Percentiles rank a stretch among this genome's conserved stretches.
Evolutionary conservation across 2,113 vertebrate genomes (phyloP).

Genomic region (Dipodomys merriami): DNA sequence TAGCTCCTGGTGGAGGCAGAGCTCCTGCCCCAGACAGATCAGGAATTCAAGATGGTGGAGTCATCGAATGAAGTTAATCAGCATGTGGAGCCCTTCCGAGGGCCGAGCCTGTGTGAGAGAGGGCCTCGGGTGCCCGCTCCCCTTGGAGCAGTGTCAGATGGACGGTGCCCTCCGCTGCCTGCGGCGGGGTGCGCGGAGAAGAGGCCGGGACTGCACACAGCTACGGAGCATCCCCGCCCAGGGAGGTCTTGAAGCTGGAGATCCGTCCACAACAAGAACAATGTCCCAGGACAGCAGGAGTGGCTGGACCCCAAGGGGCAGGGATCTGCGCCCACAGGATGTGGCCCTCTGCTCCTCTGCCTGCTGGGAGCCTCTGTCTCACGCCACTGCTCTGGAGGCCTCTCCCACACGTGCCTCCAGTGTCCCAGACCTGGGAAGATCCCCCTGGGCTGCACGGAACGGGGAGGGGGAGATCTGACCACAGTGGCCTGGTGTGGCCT

Average conservation of each 20-base stretch:
- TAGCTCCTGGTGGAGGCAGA: too few species aligned
- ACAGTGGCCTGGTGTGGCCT: neutral
- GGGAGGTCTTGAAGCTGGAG: neutral
- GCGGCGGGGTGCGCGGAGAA: neutral
- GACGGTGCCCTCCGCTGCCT: too few species aligned
- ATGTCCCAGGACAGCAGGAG: too few species aligned
- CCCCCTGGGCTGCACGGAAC: too few species aligned
- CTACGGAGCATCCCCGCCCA: too few species aligned
- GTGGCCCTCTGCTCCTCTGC: neutral
- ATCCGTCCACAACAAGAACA: neutral
- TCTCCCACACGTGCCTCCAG: neutral
- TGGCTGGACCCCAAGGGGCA: too few species aligned
- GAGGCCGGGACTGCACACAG: too few species aligned
- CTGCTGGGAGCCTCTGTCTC: neutral
- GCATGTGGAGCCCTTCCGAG: fast-evolving
- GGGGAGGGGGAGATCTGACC: neutral
- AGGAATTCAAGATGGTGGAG: neutral
- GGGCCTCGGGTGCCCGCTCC: too few species aligned
- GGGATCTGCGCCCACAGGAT: too few species aligned
- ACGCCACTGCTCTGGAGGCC: neutral
- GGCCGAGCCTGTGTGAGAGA: too few species aligned
- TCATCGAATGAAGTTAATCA: fast-evolving
- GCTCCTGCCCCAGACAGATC: neutral
- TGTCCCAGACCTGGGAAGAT: neutral
- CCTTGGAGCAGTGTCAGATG: too few species aligned